A percentile compares a stretch with the other conserved stretches of the same genome.
These are phyloP conservation scores for Odontothrips loti DNA, from an alignment of 2,888 invertebrate genomes.

Conservation along the genomic window DNA sequence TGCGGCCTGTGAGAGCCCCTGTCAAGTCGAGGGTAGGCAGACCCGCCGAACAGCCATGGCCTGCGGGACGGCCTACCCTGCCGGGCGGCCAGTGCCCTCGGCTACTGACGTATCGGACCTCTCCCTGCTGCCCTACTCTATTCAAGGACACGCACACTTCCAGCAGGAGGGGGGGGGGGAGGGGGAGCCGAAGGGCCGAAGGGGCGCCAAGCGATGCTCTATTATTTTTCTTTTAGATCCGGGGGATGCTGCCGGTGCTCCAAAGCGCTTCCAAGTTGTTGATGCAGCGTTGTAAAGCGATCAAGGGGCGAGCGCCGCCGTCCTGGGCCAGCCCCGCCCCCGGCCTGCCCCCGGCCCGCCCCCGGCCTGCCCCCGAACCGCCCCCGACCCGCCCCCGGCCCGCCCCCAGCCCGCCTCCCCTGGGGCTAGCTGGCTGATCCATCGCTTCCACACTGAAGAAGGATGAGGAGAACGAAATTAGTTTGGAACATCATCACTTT, in stretches of 20 bases:
- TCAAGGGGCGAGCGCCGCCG: neutral
- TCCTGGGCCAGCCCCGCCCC: no score
- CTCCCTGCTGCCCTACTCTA: no score
- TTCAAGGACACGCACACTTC: no score
- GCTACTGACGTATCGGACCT: no score
- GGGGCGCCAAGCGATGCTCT: neutral
- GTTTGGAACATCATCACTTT: neutral
- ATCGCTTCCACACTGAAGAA: neutral
- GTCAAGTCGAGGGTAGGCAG: no score
- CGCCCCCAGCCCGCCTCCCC: neutral
- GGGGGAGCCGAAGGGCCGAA: neutral
- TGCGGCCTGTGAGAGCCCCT: no score
- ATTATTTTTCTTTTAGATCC: neutral
- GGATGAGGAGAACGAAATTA: constrained; percentile 1
- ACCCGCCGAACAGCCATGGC: no score
- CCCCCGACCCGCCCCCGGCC: neutral
- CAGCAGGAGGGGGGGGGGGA: neutral
- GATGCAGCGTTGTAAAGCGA: constrained; percentile 2
- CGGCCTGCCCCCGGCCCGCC: no score
- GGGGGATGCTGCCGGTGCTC: neutral
- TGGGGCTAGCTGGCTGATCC: neutral
- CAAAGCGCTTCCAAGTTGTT: neutral
- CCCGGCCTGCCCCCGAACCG: no score
- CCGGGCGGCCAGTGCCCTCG: no score
- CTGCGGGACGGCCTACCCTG: no score